phyloP scores from a whole-genome alignment of 2,113 vertebrate species.

The Serinus canaria region DNA sequence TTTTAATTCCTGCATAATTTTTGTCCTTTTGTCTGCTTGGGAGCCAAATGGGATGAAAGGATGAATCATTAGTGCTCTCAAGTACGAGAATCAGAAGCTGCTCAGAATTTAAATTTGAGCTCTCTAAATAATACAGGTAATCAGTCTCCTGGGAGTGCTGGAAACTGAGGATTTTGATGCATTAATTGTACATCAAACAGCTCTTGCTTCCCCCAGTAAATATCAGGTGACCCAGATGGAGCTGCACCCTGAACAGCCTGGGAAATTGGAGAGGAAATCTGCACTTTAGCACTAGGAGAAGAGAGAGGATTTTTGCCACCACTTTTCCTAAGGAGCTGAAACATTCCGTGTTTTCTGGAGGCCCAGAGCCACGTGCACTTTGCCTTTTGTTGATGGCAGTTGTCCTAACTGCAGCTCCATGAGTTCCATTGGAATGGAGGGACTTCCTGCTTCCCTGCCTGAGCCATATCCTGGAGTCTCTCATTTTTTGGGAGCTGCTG shows the following conservation, averaged over 20 bases:
- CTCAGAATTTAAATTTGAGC: not conserved
- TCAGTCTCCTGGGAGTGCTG: not conserved
- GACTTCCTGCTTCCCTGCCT: not conserved
- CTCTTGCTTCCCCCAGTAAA: not conserved
- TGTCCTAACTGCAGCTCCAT: not conserved
- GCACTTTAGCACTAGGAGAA: not conserved
- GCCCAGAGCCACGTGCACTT: accelerated
- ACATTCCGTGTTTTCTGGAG: not conserved
- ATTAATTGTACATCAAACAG: not conserved
- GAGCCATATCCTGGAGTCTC: not conserved
- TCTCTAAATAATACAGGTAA: not conserved
- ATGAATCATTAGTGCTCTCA: slow-evolving; percentile 5
- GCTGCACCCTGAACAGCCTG: not conserved
- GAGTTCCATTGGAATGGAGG: not conserved
- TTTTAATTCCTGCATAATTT: not conserved
- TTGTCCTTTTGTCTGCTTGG: not conserved
- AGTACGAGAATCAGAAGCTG: not conserved
- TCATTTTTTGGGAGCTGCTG: not conserved
- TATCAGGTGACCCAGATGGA: not conserved
- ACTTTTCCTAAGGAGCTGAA: not conserved
- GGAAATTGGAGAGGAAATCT: not conserved
- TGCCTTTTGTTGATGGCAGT: not conserved
- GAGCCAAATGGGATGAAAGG: not conserved
- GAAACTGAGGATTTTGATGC: not conserved
- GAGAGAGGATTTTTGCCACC: not conserved